Conservation (phyloP, 1,140 invertebrate genomes). For the Linepithema humile region DNA sequence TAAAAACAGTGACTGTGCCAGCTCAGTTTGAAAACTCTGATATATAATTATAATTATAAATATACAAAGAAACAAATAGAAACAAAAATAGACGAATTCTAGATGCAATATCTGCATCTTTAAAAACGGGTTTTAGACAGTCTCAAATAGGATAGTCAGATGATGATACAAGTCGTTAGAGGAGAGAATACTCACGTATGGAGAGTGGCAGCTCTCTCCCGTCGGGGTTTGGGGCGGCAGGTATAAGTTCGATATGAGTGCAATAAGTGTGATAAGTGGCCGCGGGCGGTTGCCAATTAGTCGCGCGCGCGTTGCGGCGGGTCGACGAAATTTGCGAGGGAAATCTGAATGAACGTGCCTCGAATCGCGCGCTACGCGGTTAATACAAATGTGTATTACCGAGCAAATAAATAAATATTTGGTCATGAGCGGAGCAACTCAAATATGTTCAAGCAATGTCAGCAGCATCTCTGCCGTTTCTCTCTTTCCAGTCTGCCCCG, state of each 20-base stretch:
- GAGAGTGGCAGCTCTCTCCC: background rate
- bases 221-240: background rate
- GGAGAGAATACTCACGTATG: background rate
- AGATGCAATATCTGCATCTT: background rate
- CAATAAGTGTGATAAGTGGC: constrained; percentile 43
- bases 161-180: background rate
- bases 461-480: constrained; percentile 75
- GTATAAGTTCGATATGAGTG: constrained; percentile 36
- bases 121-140: background rate
- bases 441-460: constrained; percentile 81
- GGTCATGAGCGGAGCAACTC: constrained; percentile 79
- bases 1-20: no score
- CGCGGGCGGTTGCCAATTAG: constrained; percentile 65
- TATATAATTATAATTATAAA: background rate
- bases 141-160: background rate
- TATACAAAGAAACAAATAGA: no score
- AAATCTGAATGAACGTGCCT: constrained; percentile 74
- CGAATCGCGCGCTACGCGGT: constrained; percentile 73
- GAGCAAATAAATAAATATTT: constrained; percentile 83
- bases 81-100: background rate
- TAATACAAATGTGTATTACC: constrained; percentile 80
- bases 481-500: constrained; percentile 61
- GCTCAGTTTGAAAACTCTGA: background rate
- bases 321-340: constrained; percentile 68
- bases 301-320: constrained; percentile 51